Conservation (phyloP, 2,888 invertebrate genomes). For the Lepidonotus clava region DNA sequence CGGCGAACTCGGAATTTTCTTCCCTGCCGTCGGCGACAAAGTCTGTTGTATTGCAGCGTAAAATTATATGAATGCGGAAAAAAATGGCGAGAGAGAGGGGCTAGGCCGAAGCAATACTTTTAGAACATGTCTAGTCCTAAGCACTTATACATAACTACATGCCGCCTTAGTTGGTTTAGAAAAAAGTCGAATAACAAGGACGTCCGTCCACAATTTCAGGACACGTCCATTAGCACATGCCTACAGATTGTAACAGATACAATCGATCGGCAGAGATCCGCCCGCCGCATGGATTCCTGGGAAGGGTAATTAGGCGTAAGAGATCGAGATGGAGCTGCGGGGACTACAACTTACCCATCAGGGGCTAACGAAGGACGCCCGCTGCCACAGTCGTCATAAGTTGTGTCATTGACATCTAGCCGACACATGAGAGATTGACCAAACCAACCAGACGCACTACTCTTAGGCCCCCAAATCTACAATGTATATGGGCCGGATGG, state of each 20-base stretch:
- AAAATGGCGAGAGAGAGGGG: no score
- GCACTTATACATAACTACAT: no score
- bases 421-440: not conserved
- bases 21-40: no score
- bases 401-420: not conserved
- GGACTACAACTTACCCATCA: not conserved
- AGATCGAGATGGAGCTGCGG: not conserved
- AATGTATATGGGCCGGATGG: not conserved
- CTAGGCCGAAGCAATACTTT: no score
- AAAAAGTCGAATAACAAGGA: no score
- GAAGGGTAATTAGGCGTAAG: constrained; percentile 20
- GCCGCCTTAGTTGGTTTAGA: no score
- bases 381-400: not conserved
- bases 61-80: no score
- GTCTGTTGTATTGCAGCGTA: no score
- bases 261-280: not conserved
- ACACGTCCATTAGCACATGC: not conserved
- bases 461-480: not conserved
- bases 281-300: not conserved
- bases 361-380: not conserved
- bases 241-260: not conserved
- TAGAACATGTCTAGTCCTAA: no score
- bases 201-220: no score
- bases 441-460: not conserved
- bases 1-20: no score